These are phyloP conservation scores for Pelodiscus sinensis DNA, from an alignment of 2,113 vertebrate species.

Conservation along the genomic window DNA sequence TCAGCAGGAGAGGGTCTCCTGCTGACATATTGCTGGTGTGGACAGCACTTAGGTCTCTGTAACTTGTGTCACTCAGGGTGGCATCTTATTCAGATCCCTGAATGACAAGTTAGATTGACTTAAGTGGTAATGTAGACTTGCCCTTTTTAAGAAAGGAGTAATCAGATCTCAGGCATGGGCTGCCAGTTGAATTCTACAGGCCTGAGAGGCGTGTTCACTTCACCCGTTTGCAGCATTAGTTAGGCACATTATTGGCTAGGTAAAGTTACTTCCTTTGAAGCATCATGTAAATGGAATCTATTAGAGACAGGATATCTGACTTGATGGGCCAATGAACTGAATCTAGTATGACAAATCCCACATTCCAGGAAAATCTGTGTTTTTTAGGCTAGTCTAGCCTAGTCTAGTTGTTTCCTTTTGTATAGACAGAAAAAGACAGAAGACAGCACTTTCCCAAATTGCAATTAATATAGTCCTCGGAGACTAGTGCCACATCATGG, in stretches of 20 bases:
- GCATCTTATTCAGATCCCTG: too few species aligned
- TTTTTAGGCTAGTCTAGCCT: neutral
- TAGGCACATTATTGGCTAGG: constrained; percentile 15
- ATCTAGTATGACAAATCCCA: constrained; percentile 45
- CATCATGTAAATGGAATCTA: constrained; percentile 58
- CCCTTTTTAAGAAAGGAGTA: neutral
- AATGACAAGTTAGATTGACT: too few species aligned
- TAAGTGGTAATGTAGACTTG: too few species aligned
- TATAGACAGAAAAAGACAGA: constrained; percentile 23
- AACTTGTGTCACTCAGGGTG: too few species aligned
- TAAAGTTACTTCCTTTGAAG: constrained; percentile 59
- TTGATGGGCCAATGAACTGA: neutral
- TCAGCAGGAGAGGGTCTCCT: too few species aligned
- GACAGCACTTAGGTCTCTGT: too few species aligned
- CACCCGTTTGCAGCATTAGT: constrained; percentile 40
- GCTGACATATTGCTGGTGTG: too few species aligned
- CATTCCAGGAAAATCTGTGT: constrained; percentile 10
- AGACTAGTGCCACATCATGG: constrained; percentile 23
- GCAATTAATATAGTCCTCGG: neutral
- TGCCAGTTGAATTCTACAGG: constrained; percentile 52
- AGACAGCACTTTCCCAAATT: constrained; percentile 43
- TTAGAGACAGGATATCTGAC: constrained; percentile 59
- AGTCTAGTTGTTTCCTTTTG: constrained; percentile 42
- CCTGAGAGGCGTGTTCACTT: constrained; percentile 24
- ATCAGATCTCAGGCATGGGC: constrained; percentile 21